Evolutionary conservation across 2,888 invertebrate genomes (phyloP).

Genomic region (Lissonota sp.): DNA sequence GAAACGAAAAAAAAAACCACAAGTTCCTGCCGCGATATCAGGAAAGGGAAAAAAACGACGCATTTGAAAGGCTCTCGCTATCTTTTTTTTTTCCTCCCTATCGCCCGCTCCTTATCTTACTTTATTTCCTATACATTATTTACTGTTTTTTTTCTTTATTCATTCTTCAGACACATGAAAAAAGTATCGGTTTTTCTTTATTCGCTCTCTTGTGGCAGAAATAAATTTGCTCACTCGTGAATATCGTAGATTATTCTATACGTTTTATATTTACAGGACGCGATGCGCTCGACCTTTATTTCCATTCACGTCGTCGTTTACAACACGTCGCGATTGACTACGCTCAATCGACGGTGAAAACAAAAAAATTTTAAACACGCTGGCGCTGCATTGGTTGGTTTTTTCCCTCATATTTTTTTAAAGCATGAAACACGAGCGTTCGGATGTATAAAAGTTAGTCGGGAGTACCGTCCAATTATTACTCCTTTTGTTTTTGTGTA

Average conservation of each 20-base stretch:
- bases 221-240: slow-evolving; percentile 13
- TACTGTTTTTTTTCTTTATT: slow-evolving; percentile 32
- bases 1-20: slow-evolving; percentile 42
- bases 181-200: slow-evolving; percentile 20
- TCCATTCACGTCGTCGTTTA: slow-evolving; percentile 5
- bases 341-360: slow-evolving; percentile 20
- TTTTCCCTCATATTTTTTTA: background rate
- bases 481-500: slow-evolving; percentile 21
- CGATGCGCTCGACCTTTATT: slow-evolving; percentile 30
- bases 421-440: slow-evolving; percentile 12
- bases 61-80: slow-evolving; percentile 39
- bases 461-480: slow-evolving; percentile 50
- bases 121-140: slow-evolving; percentile 57
- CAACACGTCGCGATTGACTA: slow-evolving; percentile 5
- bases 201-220: background rate
- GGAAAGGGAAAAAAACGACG: slow-evolving; percentile 49
- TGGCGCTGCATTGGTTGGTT: slow-evolving; percentile 2
- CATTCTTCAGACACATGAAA: slow-evolving; percentile 38
- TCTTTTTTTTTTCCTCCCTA: slow-evolving; percentile 51
- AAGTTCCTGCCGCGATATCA: slow-evolving; percentile 59
- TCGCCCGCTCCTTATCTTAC: slow-evolving; percentile 57
- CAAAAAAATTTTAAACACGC: slow-evolving; percentile 1
- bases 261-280: slow-evolving; percentile 40
- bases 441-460: slow-evolving; percentile 14
- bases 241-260: slow-evolving; percentile 38